A percentile compares a stretch with the other conserved stretches of the same genome.
Conservation (phyloP, 2,113 vertebrate genomes). For the Sylvietta virens region DNA sequence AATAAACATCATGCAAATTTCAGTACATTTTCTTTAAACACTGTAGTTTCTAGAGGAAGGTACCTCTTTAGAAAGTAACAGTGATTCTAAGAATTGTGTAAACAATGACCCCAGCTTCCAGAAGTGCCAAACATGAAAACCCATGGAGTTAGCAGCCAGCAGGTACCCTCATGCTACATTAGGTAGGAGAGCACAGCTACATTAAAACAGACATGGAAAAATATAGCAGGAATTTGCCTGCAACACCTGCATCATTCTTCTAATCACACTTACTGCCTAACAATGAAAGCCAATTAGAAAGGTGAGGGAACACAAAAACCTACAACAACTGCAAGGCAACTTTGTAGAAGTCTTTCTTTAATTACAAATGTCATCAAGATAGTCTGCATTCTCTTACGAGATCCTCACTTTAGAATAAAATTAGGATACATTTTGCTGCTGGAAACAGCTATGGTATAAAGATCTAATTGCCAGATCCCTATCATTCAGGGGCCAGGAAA, state of each 20-base stretch:
- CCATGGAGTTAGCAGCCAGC: background rate
- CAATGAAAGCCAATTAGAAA: background rate
- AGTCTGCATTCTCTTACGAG: background rate
- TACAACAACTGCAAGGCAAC: background rate
- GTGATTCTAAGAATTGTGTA: background rate
- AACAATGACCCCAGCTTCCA: background rate
- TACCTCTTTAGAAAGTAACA: background rate
- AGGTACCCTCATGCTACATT: background rate
- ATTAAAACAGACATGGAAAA: slow-evolving; percentile 1
- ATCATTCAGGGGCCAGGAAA: background rate
- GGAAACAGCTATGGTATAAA: background rate
- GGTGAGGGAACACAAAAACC: background rate
- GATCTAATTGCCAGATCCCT: background rate
- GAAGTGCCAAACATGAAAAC: background rate
- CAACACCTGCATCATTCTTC: background rate
- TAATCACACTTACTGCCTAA: background rate
- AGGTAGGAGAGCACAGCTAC: background rate
- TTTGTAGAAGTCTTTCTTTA: background rate
- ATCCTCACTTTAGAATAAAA: background rate
- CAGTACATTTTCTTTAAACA: background rate
- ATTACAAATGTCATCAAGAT: background rate
- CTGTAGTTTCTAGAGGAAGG: background rate
- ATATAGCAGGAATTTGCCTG: background rate
- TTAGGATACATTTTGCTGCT: background rate
- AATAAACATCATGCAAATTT: background rate